These are phyloP conservation scores for Oreochromis niloticus DNA, from an alignment of 2,113 vertebrate genomes.

Conservation along the genomic window DNA sequence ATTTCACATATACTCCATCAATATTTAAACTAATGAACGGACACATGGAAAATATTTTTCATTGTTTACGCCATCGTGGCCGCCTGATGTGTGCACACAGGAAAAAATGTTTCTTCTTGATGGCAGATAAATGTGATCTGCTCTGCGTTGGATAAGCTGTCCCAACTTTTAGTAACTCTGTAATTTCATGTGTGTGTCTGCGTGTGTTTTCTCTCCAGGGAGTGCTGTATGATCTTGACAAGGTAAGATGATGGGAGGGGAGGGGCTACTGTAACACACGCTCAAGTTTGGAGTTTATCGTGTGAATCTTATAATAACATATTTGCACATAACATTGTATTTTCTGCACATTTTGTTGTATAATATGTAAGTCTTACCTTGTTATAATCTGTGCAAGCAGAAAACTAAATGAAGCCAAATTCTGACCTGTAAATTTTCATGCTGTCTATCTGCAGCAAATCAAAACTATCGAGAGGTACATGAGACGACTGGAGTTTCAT, in stretches of 20 bases:
- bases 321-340: not conserved
- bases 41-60: not conserved
- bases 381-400: not conserved
- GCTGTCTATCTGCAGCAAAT: slow-evolving; percentile 84
- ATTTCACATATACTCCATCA: not conserved
- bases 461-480: slow-evolving; percentile 91
- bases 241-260: slow-evolving; percentile 75
- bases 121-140: not conserved
- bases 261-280: not conserved
- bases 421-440: not conserved
- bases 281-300: not conserved
- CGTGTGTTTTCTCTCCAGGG: slow-evolving; percentile 74
- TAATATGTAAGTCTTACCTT: not conserved
- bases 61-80: not conserved
- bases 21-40: not conserved
- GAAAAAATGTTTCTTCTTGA: not conserved
- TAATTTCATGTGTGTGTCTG: slow-evolving; percentile 16
- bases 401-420: not conserved
- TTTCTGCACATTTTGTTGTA: not conserved
- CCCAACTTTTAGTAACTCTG: not conserved
- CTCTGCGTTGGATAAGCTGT: not conserved
- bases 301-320: not conserved
- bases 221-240: slow-evolving; percentile 95
- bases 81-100: not conserved
- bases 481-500: slow-evolving; percentile 96